A percentile compares a stretch with the other conserved stretches of the same genome.
phyloP scores from a whole-genome alignment of 2,797 vertebrate genomes.

The Sparus aurata region DNA sequence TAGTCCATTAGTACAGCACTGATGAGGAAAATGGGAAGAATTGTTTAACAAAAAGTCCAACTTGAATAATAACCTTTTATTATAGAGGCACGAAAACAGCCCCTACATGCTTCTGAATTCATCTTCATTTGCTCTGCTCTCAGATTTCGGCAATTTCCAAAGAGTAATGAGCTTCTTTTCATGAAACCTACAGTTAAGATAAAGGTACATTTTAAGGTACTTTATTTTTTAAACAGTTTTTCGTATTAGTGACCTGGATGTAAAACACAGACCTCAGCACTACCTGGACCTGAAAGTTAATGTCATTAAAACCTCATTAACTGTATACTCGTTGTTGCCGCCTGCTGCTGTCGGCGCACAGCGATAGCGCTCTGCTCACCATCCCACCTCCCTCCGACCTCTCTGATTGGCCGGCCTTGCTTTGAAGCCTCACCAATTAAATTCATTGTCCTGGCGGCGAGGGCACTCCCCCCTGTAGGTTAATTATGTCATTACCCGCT shows the following conservation, averaged over 20 bases:
- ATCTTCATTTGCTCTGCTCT: constrained; percentile 30
- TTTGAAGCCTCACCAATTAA: constrained; percentile 74
- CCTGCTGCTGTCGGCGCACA: constrained; percentile 25
- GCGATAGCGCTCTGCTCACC: not conserved
- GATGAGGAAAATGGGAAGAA: constrained; percentile 21
- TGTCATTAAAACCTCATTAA: constrained; percentile 74
- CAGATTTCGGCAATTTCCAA: not conserved
- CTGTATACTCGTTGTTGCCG: constrained; percentile 20
- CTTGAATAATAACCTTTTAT: constrained; percentile 43
- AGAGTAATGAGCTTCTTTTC: constrained; percentile 26
- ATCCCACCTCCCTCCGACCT: constrained; percentile 37
- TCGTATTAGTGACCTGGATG: constrained; percentile 42
- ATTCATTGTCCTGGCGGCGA: constrained; percentile 47
- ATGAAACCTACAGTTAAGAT: not conserved
- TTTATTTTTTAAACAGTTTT: constrained; percentile 6
- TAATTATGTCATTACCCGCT: constrained; percentile 83
- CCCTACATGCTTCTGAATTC: not conserved
- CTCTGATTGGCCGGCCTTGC: constrained; percentile 55
- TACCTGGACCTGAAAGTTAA: constrained; percentile 45
- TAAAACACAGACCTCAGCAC: constrained; percentile 55
- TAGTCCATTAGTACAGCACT: constrained; percentile 47
- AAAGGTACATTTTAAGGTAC: not conserved
- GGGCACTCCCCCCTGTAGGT: constrained; percentile 73
- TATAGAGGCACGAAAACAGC: constrained; percentile 4
- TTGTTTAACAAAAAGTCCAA: constrained; percentile 37